Evolutionary conservation across 1,140 invertebrate genomes (phyloP), one percentile per base, ranked within the genome.

Genomic region (Brachionus manjavacas): DNA sequence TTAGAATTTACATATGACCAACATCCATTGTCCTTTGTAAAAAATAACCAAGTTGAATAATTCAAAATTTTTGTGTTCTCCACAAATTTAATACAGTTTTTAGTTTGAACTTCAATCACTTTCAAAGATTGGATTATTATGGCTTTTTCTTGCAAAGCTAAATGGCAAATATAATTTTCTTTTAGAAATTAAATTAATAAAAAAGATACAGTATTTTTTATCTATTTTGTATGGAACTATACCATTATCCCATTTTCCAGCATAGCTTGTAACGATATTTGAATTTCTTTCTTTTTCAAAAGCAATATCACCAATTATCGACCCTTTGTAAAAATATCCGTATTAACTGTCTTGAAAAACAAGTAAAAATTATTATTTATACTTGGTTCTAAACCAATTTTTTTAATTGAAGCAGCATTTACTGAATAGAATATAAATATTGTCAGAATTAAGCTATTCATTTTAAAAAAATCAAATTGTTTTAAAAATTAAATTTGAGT

Each of bases 81-180:
- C n/a, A 80, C 76, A 80, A 80, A 80, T 52, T 39, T 52, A 52
- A 80, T 64, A 16, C 76, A 80, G 35, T 80, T 52, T 52, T 52
- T 64, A 9, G 76, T 80, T 80, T 80, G 76, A 52, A 64, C 46
- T 52, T 80, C 76, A 64, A 80, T 80, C n/a, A 80, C 25, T 64
- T 80, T 52, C 20, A 80, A 28, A 7, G 76, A 25, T 52, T 80
- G 46, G 4, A 52, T 4, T 49, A 80, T 80, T 4, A 80, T 16
- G 20, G 31, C 14, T 41, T 72, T 72, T 39, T 72, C 28, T 16
- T 72, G 28, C 28, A 39, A 2, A 4, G 68, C 68, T 72, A 46
- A 46, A 14, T 12, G 14, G 43, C 39, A 31, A n/a, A 28, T 28
- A 28, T 0, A 31, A 28, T 6, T 31, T 28, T 35, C 28, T 35